Conservation (phyloP, 2,113 vertebrate genomes). For the Xenus cinereus region DNA sequence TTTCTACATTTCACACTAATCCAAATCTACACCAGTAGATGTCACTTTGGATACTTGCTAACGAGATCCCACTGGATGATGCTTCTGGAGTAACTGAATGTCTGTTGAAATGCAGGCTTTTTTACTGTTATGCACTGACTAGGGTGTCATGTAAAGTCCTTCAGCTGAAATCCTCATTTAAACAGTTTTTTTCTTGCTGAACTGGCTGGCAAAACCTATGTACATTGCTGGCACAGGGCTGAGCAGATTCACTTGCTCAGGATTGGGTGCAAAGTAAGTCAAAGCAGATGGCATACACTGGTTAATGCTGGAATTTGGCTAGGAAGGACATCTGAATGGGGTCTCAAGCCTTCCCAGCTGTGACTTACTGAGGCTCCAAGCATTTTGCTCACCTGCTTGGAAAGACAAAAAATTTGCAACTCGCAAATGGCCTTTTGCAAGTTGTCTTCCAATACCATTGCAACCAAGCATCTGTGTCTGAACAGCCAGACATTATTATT, state of each 20-base stretch:
- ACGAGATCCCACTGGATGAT: not conserved
- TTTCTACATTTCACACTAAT: not conserved
- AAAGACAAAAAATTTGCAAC: not conserved
- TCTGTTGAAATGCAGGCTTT: not conserved
- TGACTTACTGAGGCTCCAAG: not conserved
- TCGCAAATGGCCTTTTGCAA: not conserved
- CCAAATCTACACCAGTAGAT: constrained; percentile 1
- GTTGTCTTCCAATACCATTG: not conserved
- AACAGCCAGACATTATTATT: not conserved
- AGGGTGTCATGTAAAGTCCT: not conserved
- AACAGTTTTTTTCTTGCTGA: not conserved
- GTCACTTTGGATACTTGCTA: constrained; percentile 34
- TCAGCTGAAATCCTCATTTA: not conserved
- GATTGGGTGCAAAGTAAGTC: not conserved
- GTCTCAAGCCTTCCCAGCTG: not conserved
- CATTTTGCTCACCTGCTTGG: not conserved
- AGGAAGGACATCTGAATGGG: not conserved
- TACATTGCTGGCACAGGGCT: not conserved
- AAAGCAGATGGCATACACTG: not conserved
- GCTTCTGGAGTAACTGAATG: not conserved
- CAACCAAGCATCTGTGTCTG: not conserved
- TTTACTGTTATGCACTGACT: not conserved
- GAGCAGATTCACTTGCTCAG: not conserved
- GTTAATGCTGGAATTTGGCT: not conserved
- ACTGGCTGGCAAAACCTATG: not conserved